Evolutionary conservation across 2,888 invertebrate species (phyloP), one percentile per base, ranked within the genome.

Genomic region (Parthenolecanium corni): DNA sequence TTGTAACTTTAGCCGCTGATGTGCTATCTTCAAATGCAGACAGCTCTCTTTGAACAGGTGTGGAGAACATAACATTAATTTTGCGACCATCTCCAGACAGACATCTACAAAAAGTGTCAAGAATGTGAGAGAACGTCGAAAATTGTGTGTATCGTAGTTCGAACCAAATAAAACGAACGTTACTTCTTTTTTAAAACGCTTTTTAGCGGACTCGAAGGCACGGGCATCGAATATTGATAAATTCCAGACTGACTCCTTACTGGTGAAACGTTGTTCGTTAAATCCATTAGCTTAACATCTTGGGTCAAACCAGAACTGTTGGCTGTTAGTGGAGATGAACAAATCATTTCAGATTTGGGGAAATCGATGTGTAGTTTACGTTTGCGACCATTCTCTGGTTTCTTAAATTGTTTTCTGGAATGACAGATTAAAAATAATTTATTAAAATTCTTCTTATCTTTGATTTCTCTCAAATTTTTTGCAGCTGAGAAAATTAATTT

Each of bases 41-140:
- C 11, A 12, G 5, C 4, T 14, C n/a, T 21, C 21, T 21, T 2
- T 14, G 20, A 18, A 89, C 86, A 1, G 89, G 89, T 2, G 89
- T 89, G 4, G 88, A 88, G 70, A 88, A 87, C 66, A 86, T 87
- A 0, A 89, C 85, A 66, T 86, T 61, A 1, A 51, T 47, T 61
- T 58, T 58, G 25, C 16, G 47, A n/a, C 23, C 24, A 14, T 20
- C 56, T 9, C 44, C 44, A 16, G 4, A 42, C 20, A 49, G 21
- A 23, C 49, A 49, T 21, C 49, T 49, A 14, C 1, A 49, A 49
- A 16, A 42, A 3, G 5, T 42, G 44, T 9, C 14, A 14, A 16
- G 4, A 42, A 42, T 14, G 44, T 38, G 14, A 38, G 44, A 42
- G 14, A 3, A 42, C 5, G 44, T 14, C 44, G 44, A 44, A 18